Evolutionary conservation across 2,113 vertebrate species (phyloP).

Genomic region (Panthera uncia): DNA sequence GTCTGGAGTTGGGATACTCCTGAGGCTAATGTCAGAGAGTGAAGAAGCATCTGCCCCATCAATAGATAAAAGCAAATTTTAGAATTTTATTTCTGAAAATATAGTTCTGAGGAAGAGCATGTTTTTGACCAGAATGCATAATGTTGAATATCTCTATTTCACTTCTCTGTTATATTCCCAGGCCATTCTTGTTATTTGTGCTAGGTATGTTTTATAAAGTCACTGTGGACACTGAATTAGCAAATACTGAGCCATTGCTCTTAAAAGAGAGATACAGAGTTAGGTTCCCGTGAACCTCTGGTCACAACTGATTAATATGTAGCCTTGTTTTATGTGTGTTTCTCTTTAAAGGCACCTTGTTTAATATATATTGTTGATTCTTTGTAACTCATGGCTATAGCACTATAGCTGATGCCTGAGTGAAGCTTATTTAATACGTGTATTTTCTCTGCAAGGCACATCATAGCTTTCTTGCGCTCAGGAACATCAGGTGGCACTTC

Average conservation of each 20-base stretch:
- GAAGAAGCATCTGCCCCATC: neutral
- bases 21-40: neutral
- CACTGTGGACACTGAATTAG: neutral
- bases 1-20: neutral
- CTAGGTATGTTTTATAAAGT: neutral
- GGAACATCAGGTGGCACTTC: neutral
- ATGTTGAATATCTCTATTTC: neutral
- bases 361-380: neutral
- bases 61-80: neutral
- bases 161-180: neutral
- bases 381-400: neutral
- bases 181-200: neutral
- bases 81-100: slow-evolving; percentile 21
- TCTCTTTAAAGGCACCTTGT: neutral
- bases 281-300: neutral
- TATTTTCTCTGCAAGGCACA: neutral
- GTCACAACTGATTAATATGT: neutral
- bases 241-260: neutral
- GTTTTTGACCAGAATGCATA: neutral
- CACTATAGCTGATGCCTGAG: neutral
- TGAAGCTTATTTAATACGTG: neutral
- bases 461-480: neutral
- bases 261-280: neutral
- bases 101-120: neutral
- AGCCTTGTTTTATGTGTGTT: neutral